Evolutionary conservation across 2,797 vertebrate genomes (phyloP), one percentile per base, ranked within the genome.

Genomic region (Hozukius guyotensis): DNA sequence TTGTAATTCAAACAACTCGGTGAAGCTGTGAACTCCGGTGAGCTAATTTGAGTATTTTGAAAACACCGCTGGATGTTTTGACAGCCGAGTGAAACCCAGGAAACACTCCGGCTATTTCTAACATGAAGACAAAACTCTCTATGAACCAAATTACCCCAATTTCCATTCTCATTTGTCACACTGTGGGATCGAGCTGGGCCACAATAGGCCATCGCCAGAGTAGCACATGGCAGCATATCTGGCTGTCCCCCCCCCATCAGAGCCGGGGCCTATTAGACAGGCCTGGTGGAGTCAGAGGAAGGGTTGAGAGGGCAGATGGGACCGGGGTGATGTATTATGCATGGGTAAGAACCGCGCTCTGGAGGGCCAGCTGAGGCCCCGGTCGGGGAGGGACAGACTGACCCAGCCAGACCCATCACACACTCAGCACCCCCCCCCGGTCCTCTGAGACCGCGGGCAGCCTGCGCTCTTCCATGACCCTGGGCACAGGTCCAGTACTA

Each of bases 281-380:
- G 81, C 77, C 67, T 42, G 69, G 57, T 64, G 64, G 78, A 87
- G 90, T 77, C 81, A 75, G 77, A 78, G 78, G 78, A 84, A 60
- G 74, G 84, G 81, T 63, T 84, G 85, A 73, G 86, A 82, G 92
- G 93, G 92, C 94, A 94, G 92, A 92, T 92, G 92, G 91, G 91
- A 84, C 85, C 67, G 13, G 57, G 81, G 69, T 87, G 80, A 94
- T 94, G 92, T 84, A 91, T 94, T 92, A 94, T 95, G 86, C 85
- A 93, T 94, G 86, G 74, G 29, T 72, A 87, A 78, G 81, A 90
- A 81, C 68, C 29, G 4, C 42, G 77, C 81, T 79, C 69, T 66
- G 72, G 72, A 69, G 65, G 85, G 69, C 88, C 91, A 93, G 92
- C 89, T 94, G 93, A 94, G 93, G 80, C 88, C 82, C 81, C 70